Conservation (phyloP, 2,113 vertebrate genomes). For the Pelecanus crispus region DNA sequence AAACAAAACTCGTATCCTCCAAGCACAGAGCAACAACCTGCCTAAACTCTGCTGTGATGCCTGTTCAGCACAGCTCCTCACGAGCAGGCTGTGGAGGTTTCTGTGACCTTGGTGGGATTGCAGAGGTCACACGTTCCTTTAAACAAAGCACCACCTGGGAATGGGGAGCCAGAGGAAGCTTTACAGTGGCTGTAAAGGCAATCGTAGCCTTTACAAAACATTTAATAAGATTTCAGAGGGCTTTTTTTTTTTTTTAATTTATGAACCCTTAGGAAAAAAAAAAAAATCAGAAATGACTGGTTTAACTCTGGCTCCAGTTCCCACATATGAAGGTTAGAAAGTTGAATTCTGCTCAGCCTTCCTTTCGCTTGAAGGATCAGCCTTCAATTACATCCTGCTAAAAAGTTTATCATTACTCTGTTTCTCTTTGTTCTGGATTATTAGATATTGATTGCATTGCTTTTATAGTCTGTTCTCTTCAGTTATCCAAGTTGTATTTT, state of each 20-base stretch:
- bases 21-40: neutral
- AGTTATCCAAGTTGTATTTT: neutral
- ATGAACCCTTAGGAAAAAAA: neutral
- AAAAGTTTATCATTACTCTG: neutral
- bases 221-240: neutral
- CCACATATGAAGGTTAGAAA: neutral
- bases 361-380: neutral
- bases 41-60: neutral
- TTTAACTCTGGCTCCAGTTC: neutral
- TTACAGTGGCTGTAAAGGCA: neutral
- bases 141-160: neutral
- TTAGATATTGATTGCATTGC: neutral
- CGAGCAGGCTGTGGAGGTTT: neutral
- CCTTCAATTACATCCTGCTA: neutral
- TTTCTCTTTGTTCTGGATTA: neutral
- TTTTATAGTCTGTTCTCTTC: neutral
- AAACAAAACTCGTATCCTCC: neutral
- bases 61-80: neutral
- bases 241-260: neutral
- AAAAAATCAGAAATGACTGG: neutral
- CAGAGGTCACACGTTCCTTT: neutral
- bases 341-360: neutral
- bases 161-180: neutral
- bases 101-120: neutral
- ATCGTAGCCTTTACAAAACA: neutral